A percentile compares a stretch with the other conserved stretches of the same genome.
Conservation (phyloP, 2,113 vertebrate genomes). For the Rutilus rutilus region DNA sequence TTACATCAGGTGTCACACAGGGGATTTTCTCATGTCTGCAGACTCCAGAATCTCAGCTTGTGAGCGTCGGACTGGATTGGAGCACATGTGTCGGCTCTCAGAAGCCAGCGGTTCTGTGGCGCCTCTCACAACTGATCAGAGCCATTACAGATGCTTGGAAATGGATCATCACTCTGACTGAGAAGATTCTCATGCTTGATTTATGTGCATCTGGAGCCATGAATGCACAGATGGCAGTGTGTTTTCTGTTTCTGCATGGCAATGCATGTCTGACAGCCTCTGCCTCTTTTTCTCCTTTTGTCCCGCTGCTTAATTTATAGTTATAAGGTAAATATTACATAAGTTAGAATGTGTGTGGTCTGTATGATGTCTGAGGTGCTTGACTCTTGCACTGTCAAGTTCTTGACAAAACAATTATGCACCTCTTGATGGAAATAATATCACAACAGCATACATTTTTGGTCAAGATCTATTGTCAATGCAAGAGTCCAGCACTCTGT, state of each 20-base stretch:
- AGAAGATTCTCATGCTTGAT: conserved; percentile 13
- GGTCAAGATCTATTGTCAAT: too few species aligned
- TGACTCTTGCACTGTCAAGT: too few species aligned
- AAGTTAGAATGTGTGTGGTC: not conserved
- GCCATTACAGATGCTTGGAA: not conserved
- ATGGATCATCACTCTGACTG: conserved; percentile 3
- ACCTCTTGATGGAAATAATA: too few species aligned
- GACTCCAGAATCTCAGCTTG: not conserved
- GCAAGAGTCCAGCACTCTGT: too few species aligned
- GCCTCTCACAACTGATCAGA: not conserved
- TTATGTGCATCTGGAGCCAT: not conserved
- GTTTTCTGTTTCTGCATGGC: not conserved
- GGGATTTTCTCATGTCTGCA: not conserved
- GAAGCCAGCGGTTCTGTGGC: not conserved
- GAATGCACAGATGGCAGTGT: conserved; percentile 1
- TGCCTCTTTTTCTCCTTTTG: conserved; percentile 6
- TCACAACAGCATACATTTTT: too few species aligned
- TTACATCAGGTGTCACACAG: not conserved
- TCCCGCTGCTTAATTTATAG: not conserved
- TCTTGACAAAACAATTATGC: too few species aligned
- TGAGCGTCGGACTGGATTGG: not conserved
- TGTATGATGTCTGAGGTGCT: not conserved
- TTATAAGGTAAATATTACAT: too few species aligned
- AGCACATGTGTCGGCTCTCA: not conserved
- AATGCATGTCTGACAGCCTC: not conserved